A percentile compares a stretch with the other conserved stretches of the same genome.
These are phyloP conservation scores for Pollenia griseotomentosa DNA, from an alignment of 2,888 invertebrate species.

Conservation along the genomic window DNA sequence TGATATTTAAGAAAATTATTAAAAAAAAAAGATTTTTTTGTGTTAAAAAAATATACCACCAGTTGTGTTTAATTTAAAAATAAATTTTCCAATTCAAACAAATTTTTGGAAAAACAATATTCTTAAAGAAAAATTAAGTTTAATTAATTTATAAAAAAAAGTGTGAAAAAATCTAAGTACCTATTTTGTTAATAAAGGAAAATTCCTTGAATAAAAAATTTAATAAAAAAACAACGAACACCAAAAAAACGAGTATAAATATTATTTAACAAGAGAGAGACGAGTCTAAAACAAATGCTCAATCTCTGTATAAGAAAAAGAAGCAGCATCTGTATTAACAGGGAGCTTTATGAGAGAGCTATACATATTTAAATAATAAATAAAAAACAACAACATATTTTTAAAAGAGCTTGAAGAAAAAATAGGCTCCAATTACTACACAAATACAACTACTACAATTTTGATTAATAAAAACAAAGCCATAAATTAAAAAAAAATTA, in stretches of 20 bases:
- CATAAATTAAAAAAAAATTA: neutral
- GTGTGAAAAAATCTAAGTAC: constrained; percentile 41
- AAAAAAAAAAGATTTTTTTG: neutral
- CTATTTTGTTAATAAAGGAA: constrained; percentile 55
- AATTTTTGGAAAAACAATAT: constrained; percentile 6
- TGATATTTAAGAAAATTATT: constrained; percentile 37
- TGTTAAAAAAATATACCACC: neutral
- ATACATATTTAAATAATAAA: neutral
- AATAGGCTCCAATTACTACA: constrained; percentile 59
- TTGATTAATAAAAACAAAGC: constrained; percentile 18
- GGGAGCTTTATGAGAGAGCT: constrained; percentile 28
- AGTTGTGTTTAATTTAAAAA: constrained; percentile 11
- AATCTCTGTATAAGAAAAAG: constrained; percentile 31
- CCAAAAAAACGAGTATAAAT: constrained; percentile 61
- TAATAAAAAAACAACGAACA: constrained; percentile 54
- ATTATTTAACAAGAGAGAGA: constrained; percentile 64
- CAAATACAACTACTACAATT: neutral
- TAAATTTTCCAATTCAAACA: neutral
- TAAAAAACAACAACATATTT: constrained; percentile 1
- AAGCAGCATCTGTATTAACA: neutral
- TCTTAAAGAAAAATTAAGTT: neutral
- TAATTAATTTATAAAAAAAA: constrained; percentile 2
- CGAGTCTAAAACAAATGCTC: constrained; percentile 2
- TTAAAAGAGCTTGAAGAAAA: constrained; percentile 26
- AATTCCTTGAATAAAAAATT: constrained; percentile 59